Percentiles rank a stretch among this genome's conserved stretches.
Evolutionary conservation across 2,797 vertebrate genomes (phyloP).

Genomic region (Lerista edwardsae): DNA sequence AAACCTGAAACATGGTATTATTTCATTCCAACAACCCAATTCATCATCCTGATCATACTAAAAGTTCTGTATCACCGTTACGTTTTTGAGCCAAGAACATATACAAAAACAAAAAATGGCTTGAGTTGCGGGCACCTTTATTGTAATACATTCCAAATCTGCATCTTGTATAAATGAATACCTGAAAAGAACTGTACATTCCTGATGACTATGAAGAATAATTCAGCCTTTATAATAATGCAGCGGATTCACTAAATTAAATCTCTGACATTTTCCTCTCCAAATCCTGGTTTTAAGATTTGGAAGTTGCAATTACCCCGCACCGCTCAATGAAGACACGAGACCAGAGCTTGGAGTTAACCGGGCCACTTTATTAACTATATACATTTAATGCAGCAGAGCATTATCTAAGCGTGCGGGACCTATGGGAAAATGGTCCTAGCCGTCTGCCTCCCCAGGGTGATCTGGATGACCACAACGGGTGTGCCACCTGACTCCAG

Average conservation of each 20-base stretch:
- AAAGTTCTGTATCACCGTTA: background rate
- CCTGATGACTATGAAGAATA: background rate
- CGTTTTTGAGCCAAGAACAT: background rate
- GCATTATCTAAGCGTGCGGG: no score
- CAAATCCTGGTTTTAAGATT: background rate
- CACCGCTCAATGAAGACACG: no score
- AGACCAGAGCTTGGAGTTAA: no score
- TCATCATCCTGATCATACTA: background rate
- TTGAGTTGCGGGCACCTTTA: background rate
- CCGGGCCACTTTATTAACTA: no score
- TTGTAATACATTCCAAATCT: background rate
- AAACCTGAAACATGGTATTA: background rate
- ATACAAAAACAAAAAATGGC: accelerated
- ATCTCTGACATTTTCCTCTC: background rate
- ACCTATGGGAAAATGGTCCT: no score
- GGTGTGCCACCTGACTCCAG: no score
- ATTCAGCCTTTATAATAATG: background rate
- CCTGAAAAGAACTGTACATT: background rate
- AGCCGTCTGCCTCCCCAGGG: no score
- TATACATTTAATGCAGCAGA: no score
- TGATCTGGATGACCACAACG: no score
- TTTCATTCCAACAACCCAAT: background rate
- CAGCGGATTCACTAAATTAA: background rate
- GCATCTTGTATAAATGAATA: background rate
- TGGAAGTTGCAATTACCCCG: background rate